Evolutionary conservation across 2,113 vertebrate genomes (phyloP).

Genomic region (Hippocampus zosterae): DNA sequence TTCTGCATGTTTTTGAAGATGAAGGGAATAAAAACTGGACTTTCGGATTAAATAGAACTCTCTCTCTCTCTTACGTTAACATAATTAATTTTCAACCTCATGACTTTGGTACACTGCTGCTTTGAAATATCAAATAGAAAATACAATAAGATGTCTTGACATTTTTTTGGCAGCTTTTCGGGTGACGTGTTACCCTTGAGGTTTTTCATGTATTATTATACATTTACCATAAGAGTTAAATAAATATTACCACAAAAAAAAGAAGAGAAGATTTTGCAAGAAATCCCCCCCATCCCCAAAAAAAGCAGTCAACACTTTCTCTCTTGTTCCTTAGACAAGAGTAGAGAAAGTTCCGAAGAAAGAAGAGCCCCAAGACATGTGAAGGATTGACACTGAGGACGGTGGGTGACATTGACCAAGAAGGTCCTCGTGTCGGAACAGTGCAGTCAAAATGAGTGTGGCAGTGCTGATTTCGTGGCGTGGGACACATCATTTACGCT

Average conservation of each 20-base stretch:
- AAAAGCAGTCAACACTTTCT: conserved; percentile 9
- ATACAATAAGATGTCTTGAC: conserved; percentile 49
- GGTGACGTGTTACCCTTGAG: conserved; percentile 59
- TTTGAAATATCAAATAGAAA: conserved; percentile 44
- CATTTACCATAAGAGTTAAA: conserved; percentile 46
- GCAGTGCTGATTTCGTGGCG: conserved; percentile 58
- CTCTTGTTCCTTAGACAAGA: conserved; percentile 6
- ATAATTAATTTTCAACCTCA: conserved; percentile 19
- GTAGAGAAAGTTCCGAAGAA: conserved; percentile 14
- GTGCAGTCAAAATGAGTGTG: conserved; percentile 64
- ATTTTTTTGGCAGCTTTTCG: conserved; percentile 35
- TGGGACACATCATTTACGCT: conserved; percentile 65
- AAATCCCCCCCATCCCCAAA: conserved; percentile 14
- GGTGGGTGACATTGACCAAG: conserved; percentile 16
- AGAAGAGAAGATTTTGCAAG: conserved; percentile 14
- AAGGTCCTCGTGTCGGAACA: conserved; percentile 44
- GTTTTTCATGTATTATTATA: conserved; percentile 55
- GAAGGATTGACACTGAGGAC: conserved; percentile 31
- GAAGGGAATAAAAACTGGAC: conserved; percentile 25
- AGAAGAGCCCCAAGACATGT: conserved; percentile 28
- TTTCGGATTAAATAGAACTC: conserved; percentile 16
- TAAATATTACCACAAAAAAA: conserved; percentile 57
- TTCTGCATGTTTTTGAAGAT: conserved; percentile 35
- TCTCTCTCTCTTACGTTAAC: conserved; percentile 11
- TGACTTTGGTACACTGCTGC: conserved; percentile 26